phyloP scores from a whole-genome alignment of 2,113 vertebrate genomes.

The Carettochelys insculpta region DNA sequence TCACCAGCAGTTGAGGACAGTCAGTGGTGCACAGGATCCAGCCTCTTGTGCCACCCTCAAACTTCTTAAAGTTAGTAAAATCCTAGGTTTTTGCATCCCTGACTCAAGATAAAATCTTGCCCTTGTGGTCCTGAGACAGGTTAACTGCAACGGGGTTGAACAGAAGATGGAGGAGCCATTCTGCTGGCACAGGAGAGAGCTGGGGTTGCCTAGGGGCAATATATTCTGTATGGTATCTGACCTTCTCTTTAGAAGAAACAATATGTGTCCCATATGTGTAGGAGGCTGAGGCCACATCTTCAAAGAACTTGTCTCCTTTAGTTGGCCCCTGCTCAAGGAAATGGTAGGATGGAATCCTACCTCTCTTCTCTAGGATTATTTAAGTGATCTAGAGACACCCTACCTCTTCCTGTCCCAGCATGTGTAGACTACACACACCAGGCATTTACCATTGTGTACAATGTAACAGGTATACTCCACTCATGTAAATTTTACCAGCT shows the following conservation, averaged over 20 bases:
- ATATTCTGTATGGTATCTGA: not conserved
- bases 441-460: not conserved
- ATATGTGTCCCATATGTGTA: not conserved
- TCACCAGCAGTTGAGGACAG: slow-evolving; percentile 9
- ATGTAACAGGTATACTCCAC: not conserved
- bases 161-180: not conserved
- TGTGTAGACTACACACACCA: not conserved
- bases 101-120: not conserved
- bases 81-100: not conserved
- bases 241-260: not conserved
- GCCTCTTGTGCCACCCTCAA: not conserved
- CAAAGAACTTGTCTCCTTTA: not conserved
- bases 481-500: not conserved
- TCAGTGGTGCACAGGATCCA: not conserved
- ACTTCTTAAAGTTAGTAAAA: slow-evolving; percentile 5
- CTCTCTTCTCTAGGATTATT: not conserved
- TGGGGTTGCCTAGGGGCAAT: not conserved
- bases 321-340: not conserved
- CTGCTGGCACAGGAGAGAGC: not conserved
- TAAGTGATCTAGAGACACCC: not conserved
- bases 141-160: not conserved
- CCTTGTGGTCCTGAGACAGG: not conserved
- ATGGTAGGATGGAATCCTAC: not conserved
- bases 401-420: not conserved
- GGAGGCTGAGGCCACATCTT: not conserved